These are phyloP conservation scores for Lepidochrysops patricia DNA, from an alignment of 2,888 invertebrate genomes.

Conservation along the genomic window DNA sequence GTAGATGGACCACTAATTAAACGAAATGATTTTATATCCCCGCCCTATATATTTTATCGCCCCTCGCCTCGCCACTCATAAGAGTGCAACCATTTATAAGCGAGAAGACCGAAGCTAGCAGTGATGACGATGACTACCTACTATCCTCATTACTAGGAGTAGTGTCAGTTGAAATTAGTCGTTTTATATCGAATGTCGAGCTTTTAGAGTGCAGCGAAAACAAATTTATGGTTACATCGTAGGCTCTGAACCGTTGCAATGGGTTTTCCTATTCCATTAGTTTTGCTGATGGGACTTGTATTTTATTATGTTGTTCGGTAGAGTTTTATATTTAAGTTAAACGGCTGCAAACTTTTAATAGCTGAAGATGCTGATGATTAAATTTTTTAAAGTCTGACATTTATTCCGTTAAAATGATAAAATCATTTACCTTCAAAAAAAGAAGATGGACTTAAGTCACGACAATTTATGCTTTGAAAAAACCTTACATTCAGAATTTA, in stretches of 20 bases:
- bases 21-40: too few species aligned
- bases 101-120: conserved; percentile 11
- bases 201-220: conserved; percentile 20
- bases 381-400: neutral
- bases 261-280: conserved; percentile 13
- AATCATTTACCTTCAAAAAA: too few species aligned
- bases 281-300: neutral
- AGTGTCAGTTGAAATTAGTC: conserved; percentile 21
- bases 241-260: conserved; percentile 19
- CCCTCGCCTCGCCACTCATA: too few species aligned
- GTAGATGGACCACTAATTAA: too few species aligned
- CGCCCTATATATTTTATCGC: too few species aligned
- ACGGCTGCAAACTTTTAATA: neutral
- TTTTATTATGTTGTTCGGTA: neutral
- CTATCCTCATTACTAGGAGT: too few species aligned
- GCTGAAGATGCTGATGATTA: too few species aligned
- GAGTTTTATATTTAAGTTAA: neutral
- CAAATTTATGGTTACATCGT: conserved; percentile 22
- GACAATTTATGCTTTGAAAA: too few species aligned
- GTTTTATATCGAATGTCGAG: conserved; percentile 17
- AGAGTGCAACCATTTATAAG: too few species aligned
- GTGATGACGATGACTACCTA: neutral
- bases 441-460: too few species aligned
- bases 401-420: too few species aligned
- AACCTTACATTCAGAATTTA: too few species aligned